These are phyloP conservation scores for Metallyticus violacea DNA, from an alignment of 2,888 invertebrate genomes.

Conservation along the genomic window DNA sequence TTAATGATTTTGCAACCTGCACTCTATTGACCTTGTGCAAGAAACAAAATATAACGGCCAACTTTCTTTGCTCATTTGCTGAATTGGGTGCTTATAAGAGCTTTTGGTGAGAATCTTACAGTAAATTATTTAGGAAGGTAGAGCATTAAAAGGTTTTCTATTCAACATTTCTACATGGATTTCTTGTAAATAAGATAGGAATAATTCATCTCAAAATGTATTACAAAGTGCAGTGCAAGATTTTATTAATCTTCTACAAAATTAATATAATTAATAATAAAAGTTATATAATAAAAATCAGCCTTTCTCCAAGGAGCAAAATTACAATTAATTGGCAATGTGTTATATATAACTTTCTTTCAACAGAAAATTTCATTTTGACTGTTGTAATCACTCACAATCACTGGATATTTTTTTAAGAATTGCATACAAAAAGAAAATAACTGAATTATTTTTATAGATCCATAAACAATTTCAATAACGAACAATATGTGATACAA, in stretches of 20 bases:
- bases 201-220: neutral
- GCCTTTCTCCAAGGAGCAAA: conserved; percentile 3
- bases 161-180: too few species aligned
- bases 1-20: too few species aligned
- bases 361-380: neutral
- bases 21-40: too few species aligned
- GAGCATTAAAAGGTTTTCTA: too few species aligned
- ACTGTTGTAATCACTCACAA: neutral
- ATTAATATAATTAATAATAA: conserved; percentile 15
- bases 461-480: neutral
- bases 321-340: conserved; percentile 8
- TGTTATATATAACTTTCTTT: neutral
- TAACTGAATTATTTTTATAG: neutral
- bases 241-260: conserved; percentile 22
- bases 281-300: conserved; percentile 18
- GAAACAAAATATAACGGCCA: too few species aligned
- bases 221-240: conserved; percentile 28
- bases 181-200: too few species aligned
- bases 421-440: neutral
- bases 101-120: too few species aligned
- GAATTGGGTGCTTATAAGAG: too few species aligned
- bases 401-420: conserved; percentile 9
- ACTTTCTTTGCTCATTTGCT: too few species aligned
- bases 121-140: too few species aligned
- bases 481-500: neutral